Evolutionary conservation across 2,113 vertebrate species (phyloP).

Genomic region (Colaptes auratus): DNA sequence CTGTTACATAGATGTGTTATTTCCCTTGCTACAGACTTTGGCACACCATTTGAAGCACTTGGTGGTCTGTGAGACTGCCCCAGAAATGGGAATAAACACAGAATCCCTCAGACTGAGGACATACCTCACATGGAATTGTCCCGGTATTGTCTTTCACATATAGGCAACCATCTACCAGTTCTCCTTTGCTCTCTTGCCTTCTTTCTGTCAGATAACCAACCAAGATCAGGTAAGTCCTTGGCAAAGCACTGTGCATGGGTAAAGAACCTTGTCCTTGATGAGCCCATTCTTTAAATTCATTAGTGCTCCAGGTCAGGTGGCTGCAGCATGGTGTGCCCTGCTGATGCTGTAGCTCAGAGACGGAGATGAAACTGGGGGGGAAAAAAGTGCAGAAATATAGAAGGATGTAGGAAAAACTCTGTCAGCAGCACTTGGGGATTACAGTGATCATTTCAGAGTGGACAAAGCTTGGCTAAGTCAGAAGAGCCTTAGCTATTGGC

Average conservation of each 20-base stretch:
- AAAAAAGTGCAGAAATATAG: not conserved
- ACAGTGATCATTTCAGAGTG: not conserved
- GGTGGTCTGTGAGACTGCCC: not conserved
- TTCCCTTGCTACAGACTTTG: not conserved
- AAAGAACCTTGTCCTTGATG: constrained; percentile 60
- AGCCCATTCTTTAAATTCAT: constrained; percentile 77
- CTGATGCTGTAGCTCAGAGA: constrained; percentile 76
- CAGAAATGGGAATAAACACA: not conserved
- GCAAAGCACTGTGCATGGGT: constrained; percentile 47
- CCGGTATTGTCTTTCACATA: constrained; percentile 78
- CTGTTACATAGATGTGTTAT: not conserved
- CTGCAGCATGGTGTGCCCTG: constrained; percentile 82
- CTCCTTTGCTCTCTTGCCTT: constrained; percentile 29
- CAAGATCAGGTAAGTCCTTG: constrained; percentile 80
- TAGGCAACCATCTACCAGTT: constrained; percentile 64
- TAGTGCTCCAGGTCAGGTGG: constrained; percentile 82
- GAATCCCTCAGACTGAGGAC: not conserved
- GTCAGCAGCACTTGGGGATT: not conserved
- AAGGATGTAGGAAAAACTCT: not conserved
- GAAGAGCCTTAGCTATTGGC: not conserved
- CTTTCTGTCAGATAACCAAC: constrained; percentile 79
- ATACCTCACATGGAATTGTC: constrained; percentile 80
- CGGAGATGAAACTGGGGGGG: constrained; percentile 71
- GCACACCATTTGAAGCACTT: not conserved
- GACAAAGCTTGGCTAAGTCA: not conserved